phyloP scores from a whole-genome alignment of 2,888 invertebrate genomes.

The Lysandra coridon region DNA sequence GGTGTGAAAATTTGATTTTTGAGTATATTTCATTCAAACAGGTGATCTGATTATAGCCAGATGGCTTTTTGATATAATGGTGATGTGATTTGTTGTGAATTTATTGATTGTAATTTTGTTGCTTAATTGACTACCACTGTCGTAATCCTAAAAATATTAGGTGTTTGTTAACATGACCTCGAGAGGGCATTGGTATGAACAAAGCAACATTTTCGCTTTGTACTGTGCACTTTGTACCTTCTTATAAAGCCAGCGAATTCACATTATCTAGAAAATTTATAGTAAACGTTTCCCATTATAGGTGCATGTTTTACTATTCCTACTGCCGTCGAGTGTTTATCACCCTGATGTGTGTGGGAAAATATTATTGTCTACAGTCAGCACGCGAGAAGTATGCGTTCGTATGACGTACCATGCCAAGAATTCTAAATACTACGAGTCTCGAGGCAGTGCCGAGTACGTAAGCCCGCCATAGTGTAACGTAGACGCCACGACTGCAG shows the following conservation, averaged over 20 bases:
- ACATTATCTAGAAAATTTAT: conserved; percentile 33
- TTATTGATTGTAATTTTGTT: background rate
- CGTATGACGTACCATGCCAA: conserved; percentile 26
- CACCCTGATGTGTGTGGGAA: background rate
- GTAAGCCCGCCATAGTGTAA: conserved; percentile 68
- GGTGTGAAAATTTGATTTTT: background rate
- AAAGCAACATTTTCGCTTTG: conserved; percentile 42
- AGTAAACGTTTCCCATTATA: background rate
- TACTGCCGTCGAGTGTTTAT: background rate
- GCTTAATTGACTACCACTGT: background rate
- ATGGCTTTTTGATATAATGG: background rate
- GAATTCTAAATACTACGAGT: conserved; percentile 23
- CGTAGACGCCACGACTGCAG: conserved; percentile 74
- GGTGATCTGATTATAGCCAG: background rate
- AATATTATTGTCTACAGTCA: conserved; percentile 9
- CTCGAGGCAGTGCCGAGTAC: conserved; percentile 32
- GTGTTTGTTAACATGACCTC: conserved; percentile 24
- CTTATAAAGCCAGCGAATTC: conserved; percentile 36
- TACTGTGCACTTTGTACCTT: conserved; percentile 21
- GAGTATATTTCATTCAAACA: background rate
- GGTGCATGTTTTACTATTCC: background rate
- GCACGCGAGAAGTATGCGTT: conserved; percentile 8
- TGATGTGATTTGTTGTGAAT: background rate
- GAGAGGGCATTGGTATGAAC: conserved; percentile 35
- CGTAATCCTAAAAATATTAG: conserved; percentile 4